Conservation (phyloP, 2,888 invertebrate species). For the Cryptocheilus praepositus region DNA sequence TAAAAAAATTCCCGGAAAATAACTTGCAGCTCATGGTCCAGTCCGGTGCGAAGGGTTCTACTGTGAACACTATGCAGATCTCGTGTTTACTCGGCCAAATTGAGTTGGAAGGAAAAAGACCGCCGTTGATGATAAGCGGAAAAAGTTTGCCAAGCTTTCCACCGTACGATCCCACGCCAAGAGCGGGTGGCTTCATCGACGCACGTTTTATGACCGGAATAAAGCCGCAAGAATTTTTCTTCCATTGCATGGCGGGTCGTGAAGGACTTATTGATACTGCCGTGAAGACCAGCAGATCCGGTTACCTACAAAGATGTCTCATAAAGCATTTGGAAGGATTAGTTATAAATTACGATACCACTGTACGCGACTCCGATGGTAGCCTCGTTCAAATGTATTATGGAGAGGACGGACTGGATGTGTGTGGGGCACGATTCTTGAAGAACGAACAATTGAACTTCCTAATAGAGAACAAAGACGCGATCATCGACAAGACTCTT, state of each 20-base stretch:
- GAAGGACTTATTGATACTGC: constrained; percentile 99
- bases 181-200: constrained; percentile 97
- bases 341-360: constrained; percentile 93
- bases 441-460: constrained; percentile 86
- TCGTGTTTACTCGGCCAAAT: constrained; percentile 98
- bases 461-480: constrained; percentile 86
- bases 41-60: constrained; percentile 99
- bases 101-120: constrained; percentile 97
- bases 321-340: constrained; percentile 98
- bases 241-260: constrained; percentile 99
- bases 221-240: constrained; percentile 97
- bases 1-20: constrained; percentile 93
- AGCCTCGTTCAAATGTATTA: constrained; percentile 92
- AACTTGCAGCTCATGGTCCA: constrained; percentile 99
- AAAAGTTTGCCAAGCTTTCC: constrained; percentile 94
- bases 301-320: constrained; percentile 91
- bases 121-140: constrained; percentile 95
- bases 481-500: constrained; percentile 79
- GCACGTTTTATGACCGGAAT: constrained; percentile 99
- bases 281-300: constrained; percentile 98
- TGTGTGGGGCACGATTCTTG: constrained; percentile 90
- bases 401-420: constrained; percentile 95
- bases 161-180: constrained; percentile 89
- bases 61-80: constrained; percentile 98
- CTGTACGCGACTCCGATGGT: constrained; percentile 96